Base-by-base conservation (phyloP, 2,113 vertebrate genomes). In the Pandion haliaetus region DNA sequence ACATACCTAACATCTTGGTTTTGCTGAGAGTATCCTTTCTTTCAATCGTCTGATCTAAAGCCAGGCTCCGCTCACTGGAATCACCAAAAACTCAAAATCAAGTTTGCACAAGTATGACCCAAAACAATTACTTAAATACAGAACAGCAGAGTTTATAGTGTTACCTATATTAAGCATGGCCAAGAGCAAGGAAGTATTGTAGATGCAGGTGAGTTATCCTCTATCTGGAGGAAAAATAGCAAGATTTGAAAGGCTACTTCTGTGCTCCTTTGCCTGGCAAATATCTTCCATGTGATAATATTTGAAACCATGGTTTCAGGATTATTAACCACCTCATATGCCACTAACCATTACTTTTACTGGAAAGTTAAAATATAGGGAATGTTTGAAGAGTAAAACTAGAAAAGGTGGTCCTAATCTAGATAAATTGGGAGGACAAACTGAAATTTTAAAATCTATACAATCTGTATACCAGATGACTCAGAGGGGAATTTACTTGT, bases 391-490 rank as follows among this genome's bases (percentile, higher is more conserved):
- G 72, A 96, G 47, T 74, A 79, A 71, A 92, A 89, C 77, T 92
- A 67, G 83, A 89, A 97, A 98, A 97, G 86, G 63, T 81, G 63
- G 77, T 85, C 81, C 88, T 91, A 97, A 94, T 95, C 77, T 95
- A 62, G 32, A 83, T 97, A 97, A 96, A 97, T 77, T 95, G 74
- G 69, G 90, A 98, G 78, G 76, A 97, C 93, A 97, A 97, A 87
- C 61, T 72, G 69, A 97, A 98, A 97, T 96, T 95, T 94, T 31
- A 74, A 95, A 98, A 97, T 94, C 93, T 90, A 79, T 96, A 81
- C 91, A 96, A 97, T 91, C 85, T 94, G 83, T 96, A 98, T 97
- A 94, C 93, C 97, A 98, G 93, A 97, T 97, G 95, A 80, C 86
- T 97, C 92, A 92, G 78, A 96, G 45, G 74, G 44, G 70, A 95